Evolutionary conservation across 1,140 invertebrate genomes (phyloP), one percentile per base, ranked within the genome.

Genomic region (Heterodera carotae): DNA sequence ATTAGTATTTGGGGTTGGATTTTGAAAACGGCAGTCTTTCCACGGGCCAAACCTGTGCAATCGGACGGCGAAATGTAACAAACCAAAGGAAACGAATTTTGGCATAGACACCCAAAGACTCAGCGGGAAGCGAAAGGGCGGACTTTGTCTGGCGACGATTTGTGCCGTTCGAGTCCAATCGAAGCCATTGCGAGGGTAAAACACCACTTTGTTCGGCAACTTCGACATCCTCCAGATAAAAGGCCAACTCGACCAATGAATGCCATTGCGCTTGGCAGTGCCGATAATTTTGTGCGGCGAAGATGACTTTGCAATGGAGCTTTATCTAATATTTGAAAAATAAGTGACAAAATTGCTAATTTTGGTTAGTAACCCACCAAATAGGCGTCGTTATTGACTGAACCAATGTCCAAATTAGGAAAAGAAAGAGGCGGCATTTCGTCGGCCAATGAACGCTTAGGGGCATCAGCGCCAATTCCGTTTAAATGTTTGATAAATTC

Each of bases 251-350:
- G 48, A 98, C 91, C 83, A 96, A 91, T 69, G 93, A 90, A 73
- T 91, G 91, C 94, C 95, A 99, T 85, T 97, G 94, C 0, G 94
- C 94, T 88, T 96, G 93, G 25, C 94, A 96, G 4, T 91, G 88
- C 56, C 89, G 86, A 75, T 90, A 86, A 43, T 86, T 88, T 79
- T 90, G 90, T 31, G 90, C 82, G 18, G 88, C 86, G 62, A 88
- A 86, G 62, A 91, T 90, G 6, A 91, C 86, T 80, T 88, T 87
- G 25, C 93, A 93, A 89, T 98, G 94, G 5, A 97, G 88, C 0
- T 93, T 85, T 59, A 89, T 88, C 71, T 87, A 43, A 39, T n/a
- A 84, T 74, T 8, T 6, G 6, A 43, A 6, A 43, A 43, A 43
- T 12, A 43, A 43, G 12, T 43, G n/a, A n/a, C 12, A 6, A 43